Evolutionary conservation across 2,888 invertebrate species (phyloP).

Genomic region (Microctonus hyperodae): DNA sequence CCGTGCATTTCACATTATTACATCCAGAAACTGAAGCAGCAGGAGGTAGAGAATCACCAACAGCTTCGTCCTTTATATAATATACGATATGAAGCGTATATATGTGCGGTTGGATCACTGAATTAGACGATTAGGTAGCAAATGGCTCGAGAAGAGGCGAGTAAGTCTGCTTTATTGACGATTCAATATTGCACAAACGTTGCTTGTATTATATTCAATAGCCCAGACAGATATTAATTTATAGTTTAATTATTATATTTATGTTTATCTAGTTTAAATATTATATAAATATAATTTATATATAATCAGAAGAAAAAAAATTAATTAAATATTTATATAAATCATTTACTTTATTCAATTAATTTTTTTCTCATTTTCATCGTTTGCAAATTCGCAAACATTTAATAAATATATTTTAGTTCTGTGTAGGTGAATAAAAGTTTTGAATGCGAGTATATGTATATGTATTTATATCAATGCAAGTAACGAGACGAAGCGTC

Average conservation of each 20-base stretch:
- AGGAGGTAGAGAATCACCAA: neutral
- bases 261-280: neutral
- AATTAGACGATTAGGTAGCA: conserved; percentile 42
- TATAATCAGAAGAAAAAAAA: too few species aligned
- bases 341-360: too few species aligned
- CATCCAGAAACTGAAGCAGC: neutral
- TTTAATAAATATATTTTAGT: too few species aligned
- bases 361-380: neutral
- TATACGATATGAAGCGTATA: neutral
- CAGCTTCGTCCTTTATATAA: conserved; percentile 26
- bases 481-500: conserved; percentile 28
- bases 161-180: conserved; percentile 26
- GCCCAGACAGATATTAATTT: neutral
- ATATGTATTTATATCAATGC: neutral
- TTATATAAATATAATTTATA: too few species aligned
- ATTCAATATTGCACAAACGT: conserved; percentile 6
- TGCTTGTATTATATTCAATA: neutral
- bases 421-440: too few species aligned
- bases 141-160: conserved; percentile 36
- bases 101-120: conserved; percentile 30
- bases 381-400: too few species aligned
- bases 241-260: neutral
- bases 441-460: neutral
- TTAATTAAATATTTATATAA: too few species aligned
- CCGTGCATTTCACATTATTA: neutral